A percentile compares a stretch with the other conserved stretches of the same genome.
phyloP scores from a whole-genome alignment of 2,888 invertebrate genomes.

The Noctua janthina region DNA sequence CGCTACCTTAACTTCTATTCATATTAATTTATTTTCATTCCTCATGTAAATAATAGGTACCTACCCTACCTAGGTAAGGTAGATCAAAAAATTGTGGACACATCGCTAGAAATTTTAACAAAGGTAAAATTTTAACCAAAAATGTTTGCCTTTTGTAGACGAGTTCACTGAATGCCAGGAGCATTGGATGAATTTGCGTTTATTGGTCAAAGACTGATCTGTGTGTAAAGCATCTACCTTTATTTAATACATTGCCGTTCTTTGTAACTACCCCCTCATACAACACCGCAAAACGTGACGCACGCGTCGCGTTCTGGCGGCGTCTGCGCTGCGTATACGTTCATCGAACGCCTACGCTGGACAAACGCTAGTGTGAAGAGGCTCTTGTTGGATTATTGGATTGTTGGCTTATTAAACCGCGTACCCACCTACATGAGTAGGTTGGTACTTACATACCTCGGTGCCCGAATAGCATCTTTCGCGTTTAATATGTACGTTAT shows the following conservation, averaged over 20 bases:
- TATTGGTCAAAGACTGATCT: not conserved
- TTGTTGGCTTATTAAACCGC: too few species aligned
- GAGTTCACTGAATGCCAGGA: not conserved
- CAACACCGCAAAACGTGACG: too few species aligned
- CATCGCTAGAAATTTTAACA: not conserved
- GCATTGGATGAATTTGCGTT: not conserved
- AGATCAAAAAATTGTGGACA: not conserved
- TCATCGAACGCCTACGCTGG: too few species aligned
- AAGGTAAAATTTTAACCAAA: not conserved
- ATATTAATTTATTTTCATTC: constrained; percentile 2
- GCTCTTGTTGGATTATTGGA: too few species aligned
- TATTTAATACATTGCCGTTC: not conserved
- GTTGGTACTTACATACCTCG: too few species aligned
- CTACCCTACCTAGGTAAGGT: not conserved
- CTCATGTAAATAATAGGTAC: not conserved
- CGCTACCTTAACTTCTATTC: not conserved
- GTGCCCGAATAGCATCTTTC: too few species aligned
- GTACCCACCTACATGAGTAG: too few species aligned
- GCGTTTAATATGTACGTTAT: too few species aligned
- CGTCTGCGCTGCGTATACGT: too few species aligned
- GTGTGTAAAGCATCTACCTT: not conserved
- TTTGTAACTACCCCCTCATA: too few species aligned
- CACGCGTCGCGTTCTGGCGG: too few species aligned
- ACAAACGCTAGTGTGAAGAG: too few species aligned
- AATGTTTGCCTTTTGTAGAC: not conserved